Conservation (phyloP, 53 echinoderm and acorn worm genomes). For the Hippasteria phrygiana region DNA sequence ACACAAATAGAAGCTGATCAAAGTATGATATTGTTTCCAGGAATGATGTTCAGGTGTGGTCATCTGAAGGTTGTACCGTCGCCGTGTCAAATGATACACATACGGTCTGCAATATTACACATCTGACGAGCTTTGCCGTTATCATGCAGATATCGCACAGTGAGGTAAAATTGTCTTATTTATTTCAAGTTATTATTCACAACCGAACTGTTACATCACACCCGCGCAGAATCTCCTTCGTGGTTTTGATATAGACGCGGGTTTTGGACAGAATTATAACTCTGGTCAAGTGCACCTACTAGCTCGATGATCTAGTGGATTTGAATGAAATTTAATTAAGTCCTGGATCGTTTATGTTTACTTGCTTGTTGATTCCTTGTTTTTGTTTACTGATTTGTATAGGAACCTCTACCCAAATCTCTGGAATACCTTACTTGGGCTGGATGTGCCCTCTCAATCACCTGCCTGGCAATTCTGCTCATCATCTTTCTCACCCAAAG, state of each 20-base stretch:
- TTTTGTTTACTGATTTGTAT: neutral
- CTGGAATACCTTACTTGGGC: conserved; percentile 80
- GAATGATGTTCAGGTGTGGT: conserved; percentile 60
- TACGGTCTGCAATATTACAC: conserved; percentile 79
- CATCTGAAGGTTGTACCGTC: conserved; percentile 67
- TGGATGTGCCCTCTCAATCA: conserved; percentile 83
- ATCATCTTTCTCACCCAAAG: conserved; percentile 79
- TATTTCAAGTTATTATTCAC: neutral
- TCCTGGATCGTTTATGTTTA: too few species aligned
- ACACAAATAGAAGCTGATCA: too few species aligned
- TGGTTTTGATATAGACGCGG: too few species aligned
- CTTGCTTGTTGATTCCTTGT: neutral
- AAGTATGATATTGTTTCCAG: too few species aligned
- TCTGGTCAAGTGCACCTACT: too few species aligned
- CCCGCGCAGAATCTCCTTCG: too few species aligned
- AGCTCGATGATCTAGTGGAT: too few species aligned
- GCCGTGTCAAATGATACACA: conserved; percentile 64
- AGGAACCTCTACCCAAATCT: conserved; percentile 61
- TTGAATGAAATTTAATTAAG: too few species aligned
- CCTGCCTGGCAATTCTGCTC: conserved; percentile 78
- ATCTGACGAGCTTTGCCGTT: conserved; percentile 92
- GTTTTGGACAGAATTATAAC: too few species aligned
- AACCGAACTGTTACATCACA: too few species aligned
- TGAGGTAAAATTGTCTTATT: conserved; percentile 58
- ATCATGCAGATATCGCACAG: conserved; percentile 71